Evolutionary conservation across 1,140 invertebrate genomes (phyloP), one percentile per base, ranked within the genome.

Genomic region (Pogonus chalceus): DNA sequence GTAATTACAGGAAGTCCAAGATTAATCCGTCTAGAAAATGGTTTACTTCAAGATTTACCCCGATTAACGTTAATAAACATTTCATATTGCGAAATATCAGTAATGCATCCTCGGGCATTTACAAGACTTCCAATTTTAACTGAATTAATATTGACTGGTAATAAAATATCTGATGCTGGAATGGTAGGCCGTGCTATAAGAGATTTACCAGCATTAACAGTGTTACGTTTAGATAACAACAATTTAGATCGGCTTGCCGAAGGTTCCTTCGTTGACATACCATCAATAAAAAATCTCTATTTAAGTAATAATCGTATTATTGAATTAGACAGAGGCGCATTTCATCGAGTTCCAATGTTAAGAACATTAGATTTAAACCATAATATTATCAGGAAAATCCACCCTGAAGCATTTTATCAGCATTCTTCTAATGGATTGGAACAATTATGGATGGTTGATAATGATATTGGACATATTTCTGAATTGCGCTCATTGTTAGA

Each of bases 381-480:
- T 54, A 93, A 93, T 69, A 70, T 78, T 16, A 79, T 93, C n/a
- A 76, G 79, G 20, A 75, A 82, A 52, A 80, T 92, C 23, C 85
- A 90, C 62, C 85, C 87, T 1, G 85, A 90, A 61, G 85, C 87
- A 55, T 86, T 91, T 67, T 71, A 87, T 1, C 85, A 87, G 56
- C 73, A 81, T 37, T 80, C 79, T 0, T 79, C 78, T 3, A 84
- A 79, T 58, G 77, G 79, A 7, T 71, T 92, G 20, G 88, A 91
- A 67, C 85, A 90, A 60, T 65, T 92, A 12, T 82, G 78, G 71
- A 69, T 90, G 2, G 79, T 83, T 16, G 76, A 84, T 55, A 92
- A 91, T 64, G 79, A 87, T 62, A 79, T 91, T 4, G 80, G 76
- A 51, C 81, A 87, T 57, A 78, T 88, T 14, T 78, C 77, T 18